Conservation (phyloP, 2,797 vertebrate genomes). For the Danio kyathit region DNA sequence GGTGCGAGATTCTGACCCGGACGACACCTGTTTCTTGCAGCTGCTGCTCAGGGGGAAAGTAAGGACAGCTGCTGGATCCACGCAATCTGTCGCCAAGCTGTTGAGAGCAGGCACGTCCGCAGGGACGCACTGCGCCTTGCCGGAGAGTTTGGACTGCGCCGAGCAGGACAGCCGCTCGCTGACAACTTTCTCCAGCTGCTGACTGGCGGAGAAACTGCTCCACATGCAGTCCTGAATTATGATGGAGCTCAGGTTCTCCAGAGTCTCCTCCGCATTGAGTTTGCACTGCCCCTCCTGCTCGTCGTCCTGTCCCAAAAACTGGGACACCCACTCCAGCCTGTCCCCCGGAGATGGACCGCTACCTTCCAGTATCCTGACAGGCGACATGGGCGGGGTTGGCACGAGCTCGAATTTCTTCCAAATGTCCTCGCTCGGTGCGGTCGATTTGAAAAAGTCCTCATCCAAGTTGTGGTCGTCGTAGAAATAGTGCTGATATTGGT, state of each 20-base stretch:
- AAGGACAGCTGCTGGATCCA: conserved; percentile 91
- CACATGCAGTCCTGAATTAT: conserved; percentile 98
- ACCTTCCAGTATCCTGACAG: conserved; percentile 80
- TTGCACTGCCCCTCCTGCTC: conserved; percentile 82
- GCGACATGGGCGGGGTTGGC: conserved; percentile 89
- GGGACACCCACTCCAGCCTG: conserved; percentile 82
- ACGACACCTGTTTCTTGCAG: conserved; percentile 88
- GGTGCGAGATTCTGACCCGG: conserved; percentile 94
- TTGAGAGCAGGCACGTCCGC: conserved; percentile 64
- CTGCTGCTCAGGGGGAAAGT: conserved; percentile 82
- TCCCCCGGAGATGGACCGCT: conserved; percentile 80
- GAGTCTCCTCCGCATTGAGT: conserved; percentile 77
- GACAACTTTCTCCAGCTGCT: conserved; percentile 90
- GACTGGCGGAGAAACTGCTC: conserved; percentile 93
- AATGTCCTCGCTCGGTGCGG: conserved; percentile 95
- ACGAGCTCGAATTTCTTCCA: conserved; percentile 99
- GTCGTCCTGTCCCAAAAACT: conserved; percentile 84
- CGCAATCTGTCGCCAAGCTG: conserved; percentile 79
- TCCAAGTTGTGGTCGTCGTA: conserved; percentile 89
- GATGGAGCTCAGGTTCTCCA: conserved; percentile 90
- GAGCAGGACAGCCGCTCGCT: conserved; percentile 78
- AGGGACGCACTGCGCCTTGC: conserved; percentile 66
- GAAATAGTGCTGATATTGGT: conserved; percentile 93
- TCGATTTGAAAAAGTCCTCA: conserved; percentile 94
- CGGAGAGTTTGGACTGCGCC: conserved; percentile 64